phyloP scores from a whole-genome alignment of 2,113 vertebrate genomes.

The Dermatemys mawii region DNA sequence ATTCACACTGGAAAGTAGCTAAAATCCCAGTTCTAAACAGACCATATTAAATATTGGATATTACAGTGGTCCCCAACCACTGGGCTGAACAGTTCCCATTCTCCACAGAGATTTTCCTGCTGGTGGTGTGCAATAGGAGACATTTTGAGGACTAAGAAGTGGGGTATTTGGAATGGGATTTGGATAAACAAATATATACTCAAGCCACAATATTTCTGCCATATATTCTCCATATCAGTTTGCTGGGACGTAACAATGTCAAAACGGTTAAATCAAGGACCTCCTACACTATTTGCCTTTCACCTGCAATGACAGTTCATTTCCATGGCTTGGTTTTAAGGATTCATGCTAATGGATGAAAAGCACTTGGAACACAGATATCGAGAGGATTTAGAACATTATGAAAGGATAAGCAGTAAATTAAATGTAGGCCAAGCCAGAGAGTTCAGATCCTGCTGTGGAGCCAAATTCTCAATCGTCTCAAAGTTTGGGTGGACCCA shows the following conservation, averaged over 20 bases:
- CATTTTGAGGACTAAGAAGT: rapidly evolving
- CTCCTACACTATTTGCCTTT: rapidly evolving
- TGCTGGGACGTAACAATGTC: not conserved
- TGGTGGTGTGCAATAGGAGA: not conserved
- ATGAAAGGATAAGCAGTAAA: not conserved
- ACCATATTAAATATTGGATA: not conserved
- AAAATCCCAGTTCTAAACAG: not conserved
- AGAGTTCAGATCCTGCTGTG: not conserved
- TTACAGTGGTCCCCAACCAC: not conserved
- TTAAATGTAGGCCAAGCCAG: not conserved
- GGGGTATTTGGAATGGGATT: not conserved
- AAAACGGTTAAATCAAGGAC: not conserved
- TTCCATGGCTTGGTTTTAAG: not conserved
- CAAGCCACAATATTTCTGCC: not conserved
- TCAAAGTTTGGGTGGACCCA: rapidly evolving
- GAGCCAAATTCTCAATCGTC: not conserved
- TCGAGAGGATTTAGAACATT: not conserved
- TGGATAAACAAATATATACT: not conserved
- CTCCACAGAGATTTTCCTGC: rapidly evolving
- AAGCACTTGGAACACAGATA: not conserved
- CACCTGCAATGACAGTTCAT: not conserved
- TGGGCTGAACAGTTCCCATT: not conserved
- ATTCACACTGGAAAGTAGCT: not conserved
- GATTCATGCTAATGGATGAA: not conserved
- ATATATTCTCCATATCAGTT: not conserved